phyloP scores from a whole-genome alignment of 2,888 invertebrate species.

The Pegoplata infirma region DNA sequence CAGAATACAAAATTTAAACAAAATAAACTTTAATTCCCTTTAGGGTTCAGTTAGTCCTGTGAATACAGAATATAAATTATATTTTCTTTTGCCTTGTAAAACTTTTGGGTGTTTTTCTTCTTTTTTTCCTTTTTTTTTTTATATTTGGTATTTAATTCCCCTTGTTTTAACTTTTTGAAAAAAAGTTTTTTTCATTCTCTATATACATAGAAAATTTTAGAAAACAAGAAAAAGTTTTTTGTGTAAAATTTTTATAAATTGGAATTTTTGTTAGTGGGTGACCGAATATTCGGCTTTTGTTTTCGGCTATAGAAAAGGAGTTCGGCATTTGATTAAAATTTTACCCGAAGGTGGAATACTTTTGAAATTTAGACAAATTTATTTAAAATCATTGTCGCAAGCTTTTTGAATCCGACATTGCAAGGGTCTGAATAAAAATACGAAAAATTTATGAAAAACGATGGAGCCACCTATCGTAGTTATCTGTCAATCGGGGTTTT shows the following conservation, averaged over 20 bases:
- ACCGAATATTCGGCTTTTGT: too few species aligned
- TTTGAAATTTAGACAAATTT: too few species aligned
- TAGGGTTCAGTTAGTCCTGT: background rate
- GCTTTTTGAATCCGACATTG: too few species aligned
- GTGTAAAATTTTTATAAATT: conserved; percentile 17
- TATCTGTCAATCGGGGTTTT: too few species aligned
- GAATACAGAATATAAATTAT: background rate
- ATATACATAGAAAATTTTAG: conserved; percentile 17
- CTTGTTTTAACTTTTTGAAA: conserved; percentile 9
- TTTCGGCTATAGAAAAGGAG: too few species aligned
- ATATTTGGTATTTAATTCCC: too few species aligned
- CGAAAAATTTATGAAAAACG: too few species aligned
- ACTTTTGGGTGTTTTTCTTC: conserved; percentile 18
- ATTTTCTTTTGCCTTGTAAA: background rate
- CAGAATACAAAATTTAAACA: background rate
- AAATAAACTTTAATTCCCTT: background rate
- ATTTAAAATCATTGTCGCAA: too few species aligned
- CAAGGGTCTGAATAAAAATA: too few species aligned
- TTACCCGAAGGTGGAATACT: too few species aligned
- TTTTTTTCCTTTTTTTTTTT: conserved; percentile 6
- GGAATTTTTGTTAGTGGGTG: background rate
- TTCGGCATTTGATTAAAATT: too few species aligned
- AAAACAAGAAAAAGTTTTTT: conserved; percentile 28
- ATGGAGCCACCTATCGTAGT: too few species aligned
- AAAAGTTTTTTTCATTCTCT: background rate